Percentiles rank a stretch among this genome's conserved stretches.
Evolutionary conservation across 2,797 vertebrate species (phyloP).

Genomic region (Moxostoma hubbsi): DNA sequence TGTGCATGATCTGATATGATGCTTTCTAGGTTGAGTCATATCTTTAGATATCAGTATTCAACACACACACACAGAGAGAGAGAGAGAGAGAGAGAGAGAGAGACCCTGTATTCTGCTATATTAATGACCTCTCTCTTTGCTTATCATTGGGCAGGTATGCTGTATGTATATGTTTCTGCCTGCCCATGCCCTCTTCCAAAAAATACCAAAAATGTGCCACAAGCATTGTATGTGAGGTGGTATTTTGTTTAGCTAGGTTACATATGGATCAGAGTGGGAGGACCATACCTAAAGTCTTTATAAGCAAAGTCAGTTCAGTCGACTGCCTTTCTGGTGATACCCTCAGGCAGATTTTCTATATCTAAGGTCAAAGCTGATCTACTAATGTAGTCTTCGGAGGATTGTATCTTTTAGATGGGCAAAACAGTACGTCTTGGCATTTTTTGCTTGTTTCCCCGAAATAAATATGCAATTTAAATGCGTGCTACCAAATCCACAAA

Average conservation of each 20-base stretch:
- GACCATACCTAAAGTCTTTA: no score
- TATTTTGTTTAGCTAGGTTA: background rate
- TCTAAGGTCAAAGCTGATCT: no score
- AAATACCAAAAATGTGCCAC: background rate
- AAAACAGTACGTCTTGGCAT: no score
- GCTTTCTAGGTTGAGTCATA: constrained; percentile 45
- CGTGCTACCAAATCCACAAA: no score
- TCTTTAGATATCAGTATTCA: constrained; percentile 15
- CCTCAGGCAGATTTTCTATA: no score
- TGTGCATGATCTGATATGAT: constrained; percentile 28
- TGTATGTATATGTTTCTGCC: constrained; percentile 1
- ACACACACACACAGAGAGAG: background rate
- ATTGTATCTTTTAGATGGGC: no score
- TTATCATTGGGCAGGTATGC: constrained; percentile 34
- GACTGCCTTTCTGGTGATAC: no score
- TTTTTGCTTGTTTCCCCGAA: no score
- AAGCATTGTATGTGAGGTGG: background rate
- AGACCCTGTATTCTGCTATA: background rate
- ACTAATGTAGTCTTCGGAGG: no score
- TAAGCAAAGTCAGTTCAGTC: no score
- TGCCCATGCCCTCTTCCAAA: constrained; percentile 15
- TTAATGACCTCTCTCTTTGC: constrained; percentile 31
- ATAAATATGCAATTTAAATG: no score
- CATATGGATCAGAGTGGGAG: background rate
- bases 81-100: background rate